phyloP scores from a whole-genome alignment of 2,113 vertebrate species.

The Amphilophus citrinellus region DNA sequence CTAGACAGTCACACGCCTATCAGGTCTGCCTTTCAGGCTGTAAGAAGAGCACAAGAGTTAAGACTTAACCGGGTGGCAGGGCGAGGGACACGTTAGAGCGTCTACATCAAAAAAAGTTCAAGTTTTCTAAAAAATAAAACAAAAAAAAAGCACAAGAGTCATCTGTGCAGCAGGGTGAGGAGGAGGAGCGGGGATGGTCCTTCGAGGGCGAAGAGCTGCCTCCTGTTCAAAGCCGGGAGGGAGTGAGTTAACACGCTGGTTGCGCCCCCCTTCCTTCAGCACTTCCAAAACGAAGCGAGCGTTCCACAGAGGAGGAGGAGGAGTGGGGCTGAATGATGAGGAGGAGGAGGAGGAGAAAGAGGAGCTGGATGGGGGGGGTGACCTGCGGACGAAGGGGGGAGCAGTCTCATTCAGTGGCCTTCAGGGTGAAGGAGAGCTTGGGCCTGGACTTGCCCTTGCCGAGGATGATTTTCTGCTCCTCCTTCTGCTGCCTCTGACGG shows the following conservation, averaged over 20 bases:
- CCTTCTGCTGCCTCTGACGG: conserved; percentile 97
- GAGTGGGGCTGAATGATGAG: conserved; percentile 59
- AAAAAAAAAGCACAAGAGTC: conserved; percentile 46
- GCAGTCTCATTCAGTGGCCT: conserved; percentile 90
- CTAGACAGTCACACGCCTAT: conserved; percentile 40
- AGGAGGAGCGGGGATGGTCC: conserved; percentile 29
- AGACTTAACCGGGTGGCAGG: conserved; percentile 45
- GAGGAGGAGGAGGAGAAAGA: conserved; percentile 1
- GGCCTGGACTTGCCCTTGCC: conserved; percentile 99
- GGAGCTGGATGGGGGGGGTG: conserved; percentile 28
- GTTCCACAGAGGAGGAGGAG: conserved; percentile 85
- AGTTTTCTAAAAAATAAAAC: conserved; percentile 59
- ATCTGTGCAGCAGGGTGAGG: conserved; percentile 33
- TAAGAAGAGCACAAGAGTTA: conserved; percentile 53
- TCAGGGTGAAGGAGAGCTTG: conserved; percentile 97
- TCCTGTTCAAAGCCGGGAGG: conserved; percentile 43
- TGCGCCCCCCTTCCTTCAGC: conserved; percentile 72
- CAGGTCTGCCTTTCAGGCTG: conserved; percentile 33
- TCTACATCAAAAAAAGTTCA: conserved; percentile 70
- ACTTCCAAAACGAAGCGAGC: conserved; percentile 98
- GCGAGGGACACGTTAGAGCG: conserved; percentile 47
- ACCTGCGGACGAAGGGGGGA: conserved; percentile 11
- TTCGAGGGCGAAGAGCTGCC: conserved; percentile 25
- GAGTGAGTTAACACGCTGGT: conserved; percentile 30
- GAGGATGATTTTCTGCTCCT: conserved; percentile 99